These are phyloP conservation scores for Circaetus gallicus DNA, from an alignment of 2,113 vertebrate genomes.

Conservation along the genomic window DNA sequence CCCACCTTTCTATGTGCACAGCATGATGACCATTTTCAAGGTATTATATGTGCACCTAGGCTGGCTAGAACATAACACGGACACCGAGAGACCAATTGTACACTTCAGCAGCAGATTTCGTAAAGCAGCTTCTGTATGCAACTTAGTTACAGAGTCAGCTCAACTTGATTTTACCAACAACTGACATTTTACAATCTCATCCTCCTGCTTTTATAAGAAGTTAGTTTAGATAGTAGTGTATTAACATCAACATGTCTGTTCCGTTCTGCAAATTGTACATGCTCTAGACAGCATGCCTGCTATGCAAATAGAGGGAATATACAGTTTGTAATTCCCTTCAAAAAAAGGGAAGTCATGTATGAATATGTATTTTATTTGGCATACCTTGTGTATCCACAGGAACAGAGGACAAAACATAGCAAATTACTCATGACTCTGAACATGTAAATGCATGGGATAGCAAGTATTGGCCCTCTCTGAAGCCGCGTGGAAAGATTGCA, in stretches of 20 bases:
- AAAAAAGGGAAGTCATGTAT: neutral
- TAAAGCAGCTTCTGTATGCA: neutral
- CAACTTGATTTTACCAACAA: neutral
- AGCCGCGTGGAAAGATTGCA: accelerated
- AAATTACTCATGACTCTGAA: neutral
- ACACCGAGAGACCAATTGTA: accelerated
- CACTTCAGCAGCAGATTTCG: neutral
- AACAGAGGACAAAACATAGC: neutral
- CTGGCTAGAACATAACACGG: neutral
- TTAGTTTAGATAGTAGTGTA: neutral
- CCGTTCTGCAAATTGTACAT: neutral
- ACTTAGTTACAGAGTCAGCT: neutral
- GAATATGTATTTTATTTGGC: neutral
- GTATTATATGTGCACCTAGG: neutral
- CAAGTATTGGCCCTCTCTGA: neutral
- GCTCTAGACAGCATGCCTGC: neutral
- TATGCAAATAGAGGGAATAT: neutral
- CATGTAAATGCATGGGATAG: neutral
- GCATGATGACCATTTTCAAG: neutral
- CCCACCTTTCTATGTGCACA: neutral
- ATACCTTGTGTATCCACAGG: neutral
- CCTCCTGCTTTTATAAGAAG: neutral
- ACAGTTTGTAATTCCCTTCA: neutral
- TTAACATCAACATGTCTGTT: neutral
- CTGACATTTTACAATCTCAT: neutral